Conservation (phyloP, 2,113 vertebrate species). For the Platichthys flesus region DNA sequence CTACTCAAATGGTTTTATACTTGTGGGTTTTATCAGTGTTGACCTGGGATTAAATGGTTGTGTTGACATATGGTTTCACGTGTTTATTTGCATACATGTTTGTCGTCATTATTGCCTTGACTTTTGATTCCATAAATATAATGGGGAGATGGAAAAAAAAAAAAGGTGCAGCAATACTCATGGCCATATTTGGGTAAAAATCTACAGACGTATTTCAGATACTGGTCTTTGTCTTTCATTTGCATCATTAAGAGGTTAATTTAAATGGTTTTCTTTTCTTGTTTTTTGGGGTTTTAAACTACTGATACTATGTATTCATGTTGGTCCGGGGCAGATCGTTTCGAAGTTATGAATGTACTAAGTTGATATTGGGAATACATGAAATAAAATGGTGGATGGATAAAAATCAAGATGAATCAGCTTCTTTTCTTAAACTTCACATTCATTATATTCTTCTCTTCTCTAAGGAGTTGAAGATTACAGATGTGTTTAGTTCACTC, state of each 20-base stretch:
- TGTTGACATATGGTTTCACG: constrained; percentile 32
- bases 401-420: constrained; percentile 28
- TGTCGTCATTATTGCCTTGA: constrained; percentile 8
- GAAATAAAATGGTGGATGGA: constrained; percentile 75
- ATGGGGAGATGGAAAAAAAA: not conserved
- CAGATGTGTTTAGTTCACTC: too few relatives aligned
- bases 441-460: not conserved
- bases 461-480: not conserved
- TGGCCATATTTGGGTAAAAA: constrained; percentile 45
- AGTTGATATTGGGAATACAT: constrained; percentile 53
- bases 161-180: constrained; percentile 50
- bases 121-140: constrained; percentile 30
- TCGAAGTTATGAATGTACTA: constrained; percentile 70
- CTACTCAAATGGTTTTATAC: constrained; percentile 67
- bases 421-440: not conserved
- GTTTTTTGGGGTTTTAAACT: constrained; percentile 48
- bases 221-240: constrained; percentile 31
- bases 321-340: constrained; percentile 55
- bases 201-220: constrained; percentile 27
- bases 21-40: constrained; percentile 52
- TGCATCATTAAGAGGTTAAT: constrained; percentile 29
- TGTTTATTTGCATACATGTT: constrained; percentile 26
- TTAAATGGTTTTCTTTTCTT: constrained; percentile 38
- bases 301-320: constrained; percentile 53
- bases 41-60: constrained; percentile 31